Conservation (phyloP, 2,888 invertebrate species). For the Lycia hirtaria region DNA sequence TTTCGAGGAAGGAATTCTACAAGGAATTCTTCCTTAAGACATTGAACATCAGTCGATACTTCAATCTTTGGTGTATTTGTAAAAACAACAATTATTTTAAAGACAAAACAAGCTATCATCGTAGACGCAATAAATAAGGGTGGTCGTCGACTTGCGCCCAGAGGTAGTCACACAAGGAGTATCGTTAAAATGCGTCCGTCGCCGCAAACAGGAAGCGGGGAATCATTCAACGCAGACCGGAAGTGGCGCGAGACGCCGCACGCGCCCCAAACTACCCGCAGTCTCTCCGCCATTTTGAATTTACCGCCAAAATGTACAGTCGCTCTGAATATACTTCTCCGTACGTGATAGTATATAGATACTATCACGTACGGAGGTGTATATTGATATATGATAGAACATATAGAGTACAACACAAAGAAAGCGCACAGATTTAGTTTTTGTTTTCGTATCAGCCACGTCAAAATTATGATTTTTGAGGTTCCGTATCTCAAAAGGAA, state of each 20-base stretch:
- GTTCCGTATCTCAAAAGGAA: no score
- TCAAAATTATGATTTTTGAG: no score
- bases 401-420: no score
- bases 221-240: constrained; percentile 75
- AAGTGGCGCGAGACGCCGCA: constrained; percentile 66
- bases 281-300: constrained; percentile 34
- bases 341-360: not conserved
- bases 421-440: no score
- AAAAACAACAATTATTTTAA: constrained; percentile 12
- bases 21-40: no score
- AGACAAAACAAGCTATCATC: constrained; percentile 24
- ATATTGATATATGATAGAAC: no score
- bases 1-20: no score
- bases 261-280: constrained; percentile 62
- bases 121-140: constrained; percentile 67
- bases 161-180: constrained; percentile 57
- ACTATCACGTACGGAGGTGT: no score
- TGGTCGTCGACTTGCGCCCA: constrained; percentile 44
- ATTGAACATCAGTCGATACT: no score
- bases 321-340: not conserved
- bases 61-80: no score
- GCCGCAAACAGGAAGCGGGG: constrained; percentile 68
- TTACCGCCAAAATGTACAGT: constrained; percentile 35
- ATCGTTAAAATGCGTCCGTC: constrained; percentile 61
- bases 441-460: no score